A percentile compares a stretch with the other conserved stretches of the same genome.
phyloP scores from a whole-genome alignment of 2,888 invertebrate genomes.

The Serrognathus titanus region DNA sequence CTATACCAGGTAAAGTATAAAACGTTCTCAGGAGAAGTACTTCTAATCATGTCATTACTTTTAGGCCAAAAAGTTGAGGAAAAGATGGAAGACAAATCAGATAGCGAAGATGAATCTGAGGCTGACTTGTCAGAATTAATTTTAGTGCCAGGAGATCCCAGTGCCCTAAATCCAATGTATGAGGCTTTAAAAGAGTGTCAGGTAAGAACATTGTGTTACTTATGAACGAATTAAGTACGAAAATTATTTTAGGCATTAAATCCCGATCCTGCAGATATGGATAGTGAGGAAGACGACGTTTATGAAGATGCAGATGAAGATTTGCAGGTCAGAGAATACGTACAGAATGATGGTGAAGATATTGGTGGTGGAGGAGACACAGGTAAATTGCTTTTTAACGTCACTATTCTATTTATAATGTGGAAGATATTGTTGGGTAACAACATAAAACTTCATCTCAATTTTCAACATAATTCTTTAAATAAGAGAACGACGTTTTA shows the following conservation, averaged over 20 bases:
- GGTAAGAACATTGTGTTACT: slow-evolving; percentile 30
- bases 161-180: slow-evolving; percentile 65
- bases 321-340: slow-evolving; percentile 42
- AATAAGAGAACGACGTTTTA: no score
- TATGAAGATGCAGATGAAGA: slow-evolving; percentile 50
- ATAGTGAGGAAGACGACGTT: slow-evolving; percentile 52
- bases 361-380: slow-evolving; percentile 20
- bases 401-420: not conserved
- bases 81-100: slow-evolving; percentile 32
- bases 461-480: not conserved
- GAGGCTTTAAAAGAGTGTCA: slow-evolving; percentile 74
- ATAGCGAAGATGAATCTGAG: slow-evolving; percentile 52
- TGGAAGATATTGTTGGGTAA: not conserved
- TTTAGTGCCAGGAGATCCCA: slow-evolving; percentile 65
- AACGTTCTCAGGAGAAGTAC: no score
- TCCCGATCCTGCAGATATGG: slow-evolving; percentile 69
- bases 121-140: slow-evolving; percentile 66
- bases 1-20: slow-evolving; percentile 49
- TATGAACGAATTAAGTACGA: not conserved
- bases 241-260: slow-evolving; percentile 54
- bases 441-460: no score
- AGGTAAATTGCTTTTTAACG: slow-evolving; percentile 12
- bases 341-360: slow-evolving; percentile 33
- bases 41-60: no score
- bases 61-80: no score